Evolutionary conservation across 2,113 vertebrate genomes (phyloP).

Genomic region (Thinocorus orbignyianus): DNA sequence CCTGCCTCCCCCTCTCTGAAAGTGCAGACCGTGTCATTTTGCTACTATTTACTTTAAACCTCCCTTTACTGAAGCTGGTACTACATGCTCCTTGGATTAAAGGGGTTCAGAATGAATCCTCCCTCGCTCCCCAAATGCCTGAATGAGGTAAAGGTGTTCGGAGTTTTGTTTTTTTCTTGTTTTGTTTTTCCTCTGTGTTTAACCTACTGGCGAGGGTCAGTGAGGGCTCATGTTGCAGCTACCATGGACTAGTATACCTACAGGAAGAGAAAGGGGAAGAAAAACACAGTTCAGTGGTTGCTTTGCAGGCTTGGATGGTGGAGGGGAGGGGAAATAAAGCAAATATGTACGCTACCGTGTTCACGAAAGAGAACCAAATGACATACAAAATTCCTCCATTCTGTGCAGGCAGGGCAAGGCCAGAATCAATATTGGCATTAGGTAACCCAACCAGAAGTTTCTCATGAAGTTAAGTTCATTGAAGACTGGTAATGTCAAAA

Average conservation of each 20-base stretch:
- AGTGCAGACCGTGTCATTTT: background rate
- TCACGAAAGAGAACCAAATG: slow-evolving; percentile 22
- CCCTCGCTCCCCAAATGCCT: background rate
- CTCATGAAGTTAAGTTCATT: slow-evolving; percentile 40
- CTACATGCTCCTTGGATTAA: background rate
- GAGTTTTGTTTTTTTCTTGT: background rate
- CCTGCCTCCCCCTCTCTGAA: accelerated
- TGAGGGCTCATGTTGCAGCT: background rate
- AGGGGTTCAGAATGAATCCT: background rate
- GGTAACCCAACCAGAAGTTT: slow-evolving; percentile 26
- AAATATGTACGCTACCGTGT: slow-evolving; percentile 44
- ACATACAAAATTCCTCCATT: slow-evolving; percentile 1
- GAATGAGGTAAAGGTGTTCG: background rate
- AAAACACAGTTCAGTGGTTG: background rate
- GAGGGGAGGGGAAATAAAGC: background rate
- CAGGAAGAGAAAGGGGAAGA: background rate
- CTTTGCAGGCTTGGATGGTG: background rate
- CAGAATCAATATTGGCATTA: slow-evolving; percentile 72
- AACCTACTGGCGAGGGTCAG: background rate
- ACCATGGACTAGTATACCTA: background rate
- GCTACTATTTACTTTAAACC: background rate
- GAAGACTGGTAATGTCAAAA: slow-evolving; percentile 52
- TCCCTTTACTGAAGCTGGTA: background rate
- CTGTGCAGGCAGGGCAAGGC: slow-evolving; percentile 58
- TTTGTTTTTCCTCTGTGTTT: background rate